Percentiles rank a stretch among this genome's conserved stretches.
Conservation (phyloP, 2,888 invertebrate species). For the Rotaria sp. region DNA sequence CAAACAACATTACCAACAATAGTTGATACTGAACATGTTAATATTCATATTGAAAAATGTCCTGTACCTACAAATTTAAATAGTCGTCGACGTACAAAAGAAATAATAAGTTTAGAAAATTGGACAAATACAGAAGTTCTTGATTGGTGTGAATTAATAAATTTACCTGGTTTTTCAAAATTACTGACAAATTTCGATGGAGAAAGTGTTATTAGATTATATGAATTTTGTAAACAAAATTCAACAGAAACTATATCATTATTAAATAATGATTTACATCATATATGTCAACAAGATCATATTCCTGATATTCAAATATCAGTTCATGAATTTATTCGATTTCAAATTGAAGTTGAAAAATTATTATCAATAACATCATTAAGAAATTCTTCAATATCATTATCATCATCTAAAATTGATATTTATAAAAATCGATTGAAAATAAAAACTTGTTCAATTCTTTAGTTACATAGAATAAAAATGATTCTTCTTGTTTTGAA, state of each 20-base stretch:
- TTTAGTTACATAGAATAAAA: background rate
- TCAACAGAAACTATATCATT: background rate
- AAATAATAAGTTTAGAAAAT: background rate
- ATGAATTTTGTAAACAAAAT: slow-evolving; percentile 25
- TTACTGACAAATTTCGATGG: background rate
- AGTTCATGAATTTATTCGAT: slow-evolving; percentile 15
- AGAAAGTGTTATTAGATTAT: background rate
- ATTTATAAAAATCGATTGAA: background rate
- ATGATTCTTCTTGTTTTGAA: too few relatives aligned
- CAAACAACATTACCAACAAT: too few relatives aligned
- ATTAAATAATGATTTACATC: slow-evolving; percentile 15
- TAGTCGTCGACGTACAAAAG: background rate
- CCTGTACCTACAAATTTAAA: background rate
- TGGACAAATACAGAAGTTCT: background rate
- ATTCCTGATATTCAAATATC: background rate
- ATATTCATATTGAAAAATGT: background rate
- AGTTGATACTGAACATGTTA: background rate
- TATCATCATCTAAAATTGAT: background rate
- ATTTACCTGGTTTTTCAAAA: background rate
- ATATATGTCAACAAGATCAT: background rate
- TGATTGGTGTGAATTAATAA: background rate
- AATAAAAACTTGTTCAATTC: background rate
- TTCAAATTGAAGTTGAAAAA: slow-evolving; percentile 18
- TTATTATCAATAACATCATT: background rate
- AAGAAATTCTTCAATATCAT: background rate